A percentile compares a stretch with the other conserved stretches of the same genome.
Conservation (phyloP, 35 echinoderm and acorn worm genomes). For the Strongylocentrotus purpuratus region DNA sequence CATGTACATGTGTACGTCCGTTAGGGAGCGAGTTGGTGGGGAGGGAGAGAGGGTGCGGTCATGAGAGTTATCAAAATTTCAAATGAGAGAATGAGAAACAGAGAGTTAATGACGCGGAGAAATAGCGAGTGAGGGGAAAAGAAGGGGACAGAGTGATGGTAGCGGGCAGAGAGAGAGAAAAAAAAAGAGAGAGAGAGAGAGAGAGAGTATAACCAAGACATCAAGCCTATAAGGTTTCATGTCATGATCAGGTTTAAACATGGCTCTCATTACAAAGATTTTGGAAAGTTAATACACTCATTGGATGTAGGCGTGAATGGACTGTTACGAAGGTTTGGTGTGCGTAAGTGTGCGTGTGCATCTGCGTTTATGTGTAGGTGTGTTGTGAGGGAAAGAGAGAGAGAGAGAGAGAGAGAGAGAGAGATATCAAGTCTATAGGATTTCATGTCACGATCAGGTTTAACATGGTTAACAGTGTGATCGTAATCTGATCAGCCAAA, state of each 20-base stretch:
- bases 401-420: no score
- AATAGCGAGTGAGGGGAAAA: neutral
- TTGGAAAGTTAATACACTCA: no score
- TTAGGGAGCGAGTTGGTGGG: neutral
- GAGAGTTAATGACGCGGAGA: no score
- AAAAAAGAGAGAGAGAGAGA: conserved; percentile 3
- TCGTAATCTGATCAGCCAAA: no score
- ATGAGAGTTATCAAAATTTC: neutral
- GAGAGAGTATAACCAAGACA: neutral
- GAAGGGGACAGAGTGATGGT: neutral
- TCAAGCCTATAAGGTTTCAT: no score
- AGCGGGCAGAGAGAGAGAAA: neutral
- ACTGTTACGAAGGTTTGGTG: neutral
- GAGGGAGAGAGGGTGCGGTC: neutral
- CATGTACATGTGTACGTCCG: no score
- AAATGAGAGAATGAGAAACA: neutral
- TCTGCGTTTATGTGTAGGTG: neutral
- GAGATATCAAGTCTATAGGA: no score
- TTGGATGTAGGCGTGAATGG: neutral
- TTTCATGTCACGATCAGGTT: no score
- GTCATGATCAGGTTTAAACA: neutral
- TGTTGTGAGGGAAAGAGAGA: no score
- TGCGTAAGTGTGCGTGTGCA: neutral
- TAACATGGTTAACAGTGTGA: no score
- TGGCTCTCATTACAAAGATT: no score